Percentiles rank a stretch among this genome's conserved stretches.
These are phyloP conservation scores for Sphecodes monilicornis DNA, from an alignment of 2,888 invertebrate genomes.

Conservation along the genomic window DNA sequence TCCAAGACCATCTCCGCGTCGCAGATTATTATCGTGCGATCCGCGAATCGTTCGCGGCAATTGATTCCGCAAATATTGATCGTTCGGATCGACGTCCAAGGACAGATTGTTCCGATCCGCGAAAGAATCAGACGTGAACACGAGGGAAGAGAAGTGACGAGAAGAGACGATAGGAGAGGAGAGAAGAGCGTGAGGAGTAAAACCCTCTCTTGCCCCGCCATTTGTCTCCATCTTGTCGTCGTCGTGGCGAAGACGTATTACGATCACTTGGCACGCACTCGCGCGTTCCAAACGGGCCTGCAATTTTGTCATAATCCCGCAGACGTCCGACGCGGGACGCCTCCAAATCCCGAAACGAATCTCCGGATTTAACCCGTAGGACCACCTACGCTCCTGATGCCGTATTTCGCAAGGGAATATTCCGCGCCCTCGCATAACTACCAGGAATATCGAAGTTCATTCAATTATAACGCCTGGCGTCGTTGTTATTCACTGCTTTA, in stretches of 20 bases:
- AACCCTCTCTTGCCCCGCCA: slow-evolving; percentile 52
- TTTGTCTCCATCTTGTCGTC: slow-evolving; percentile 67
- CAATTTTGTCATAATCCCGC: slow-evolving; percentile 55
- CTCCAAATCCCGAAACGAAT: slow-evolving; percentile 40
- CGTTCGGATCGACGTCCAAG: slow-evolving; percentile 72
- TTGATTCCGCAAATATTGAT: slow-evolving; percentile 77
- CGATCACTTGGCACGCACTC: slow-evolving; percentile 55
- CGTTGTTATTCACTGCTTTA: neutral
- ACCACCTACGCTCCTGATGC: slow-evolving; percentile 44
- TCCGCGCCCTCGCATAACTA: neutral
- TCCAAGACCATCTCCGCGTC: slow-evolving; percentile 4
- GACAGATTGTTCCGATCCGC: slow-evolving; percentile 42
- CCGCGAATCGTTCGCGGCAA: slow-evolving; percentile 58
- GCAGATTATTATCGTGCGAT: slow-evolving; percentile 27
- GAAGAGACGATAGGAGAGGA: neutral
- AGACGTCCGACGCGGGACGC: slow-evolving; percentile 34
- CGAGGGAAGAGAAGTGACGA: neutral
- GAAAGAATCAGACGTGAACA: neutral
- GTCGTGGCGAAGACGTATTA: slow-evolving; percentile 67
- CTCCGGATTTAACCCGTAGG: slow-evolving; percentile 48
- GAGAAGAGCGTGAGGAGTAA: neutral
- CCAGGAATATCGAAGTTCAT: neutral
- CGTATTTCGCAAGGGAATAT: neutral
- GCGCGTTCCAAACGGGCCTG: slow-evolving; percentile 42
- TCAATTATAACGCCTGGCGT: neutral